Conservation (phyloP, 2,888 invertebrate species). For the Hedya salicella region DNA sequence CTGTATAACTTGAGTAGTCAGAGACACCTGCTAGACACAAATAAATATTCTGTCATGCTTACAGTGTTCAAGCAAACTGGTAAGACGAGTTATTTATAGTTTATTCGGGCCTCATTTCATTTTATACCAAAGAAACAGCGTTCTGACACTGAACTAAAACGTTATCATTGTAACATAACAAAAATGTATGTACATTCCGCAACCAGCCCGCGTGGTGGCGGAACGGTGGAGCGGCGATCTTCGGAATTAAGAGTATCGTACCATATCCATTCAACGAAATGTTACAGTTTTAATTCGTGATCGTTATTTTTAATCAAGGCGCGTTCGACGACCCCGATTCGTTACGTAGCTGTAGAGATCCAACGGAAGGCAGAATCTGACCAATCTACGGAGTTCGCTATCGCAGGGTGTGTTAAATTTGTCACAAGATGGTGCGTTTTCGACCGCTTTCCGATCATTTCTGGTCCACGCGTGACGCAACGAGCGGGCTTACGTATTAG, state of each 20-base stretch:
- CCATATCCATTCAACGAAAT: slow-evolving; percentile 55
- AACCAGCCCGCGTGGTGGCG: slow-evolving; percentile 42
- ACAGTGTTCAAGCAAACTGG: slow-evolving; percentile 26
- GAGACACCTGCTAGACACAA: slow-evolving; percentile 31
- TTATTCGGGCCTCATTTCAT: slow-evolving; percentile 33
- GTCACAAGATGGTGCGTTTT: slow-evolving; percentile 42
- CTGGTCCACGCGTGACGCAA: slow-evolving; percentile 47
- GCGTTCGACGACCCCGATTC: slow-evolving; percentile 62
- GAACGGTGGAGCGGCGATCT: slow-evolving; percentile 47
- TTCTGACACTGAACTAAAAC: slow-evolving; percentile 35
- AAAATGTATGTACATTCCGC: slow-evolving; percentile 43
- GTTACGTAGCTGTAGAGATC: slow-evolving; percentile 53
- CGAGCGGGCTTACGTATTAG: slow-evolving; percentile 47
- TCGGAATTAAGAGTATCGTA: slow-evolving; percentile 46
- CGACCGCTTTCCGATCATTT: slow-evolving; percentile 34
- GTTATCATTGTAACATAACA: slow-evolving; percentile 42
- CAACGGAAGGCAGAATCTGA: slow-evolving; percentile 55
- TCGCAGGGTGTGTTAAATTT: slow-evolving; percentile 46
- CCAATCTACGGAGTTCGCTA: slow-evolving; percentile 49
- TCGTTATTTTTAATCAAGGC: slow-evolving; percentile 66
- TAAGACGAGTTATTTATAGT: slow-evolving; percentile 27
- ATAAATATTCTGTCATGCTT: slow-evolving; percentile 27
- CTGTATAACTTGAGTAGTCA: slow-evolving; percentile 13
- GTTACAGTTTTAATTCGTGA: slow-evolving; percentile 58
- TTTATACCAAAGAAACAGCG: slow-evolving; percentile 30